Evolutionary conservation across 2,797 vertebrate genomes (phyloP).

Genomic region (Cygnus olor): DNA sequence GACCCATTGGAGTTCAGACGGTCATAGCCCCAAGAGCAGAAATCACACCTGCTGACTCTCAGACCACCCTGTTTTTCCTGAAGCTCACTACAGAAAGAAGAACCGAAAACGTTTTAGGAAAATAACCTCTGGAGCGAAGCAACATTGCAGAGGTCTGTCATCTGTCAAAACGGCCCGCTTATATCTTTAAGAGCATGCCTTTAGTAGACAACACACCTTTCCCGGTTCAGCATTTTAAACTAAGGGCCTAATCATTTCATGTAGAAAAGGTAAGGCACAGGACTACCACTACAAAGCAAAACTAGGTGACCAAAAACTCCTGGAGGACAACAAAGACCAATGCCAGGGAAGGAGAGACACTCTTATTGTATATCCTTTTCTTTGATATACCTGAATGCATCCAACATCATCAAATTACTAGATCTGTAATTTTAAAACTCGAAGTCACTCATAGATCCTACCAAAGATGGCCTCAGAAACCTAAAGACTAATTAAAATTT

Average conservation of each 20-base stretch:
- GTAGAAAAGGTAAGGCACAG: not conserved
- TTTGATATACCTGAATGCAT: not conserved
- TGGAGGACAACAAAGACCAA: not conserved
- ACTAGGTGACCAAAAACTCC: not conserved
- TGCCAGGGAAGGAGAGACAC: not conserved
- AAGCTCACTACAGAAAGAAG: not conserved
- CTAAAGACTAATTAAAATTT: not conserved
- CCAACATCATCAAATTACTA: not conserved
- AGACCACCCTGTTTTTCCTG: not conserved
- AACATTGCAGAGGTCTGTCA: not conserved
- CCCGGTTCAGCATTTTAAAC: not conserved
- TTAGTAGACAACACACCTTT: not conserved
- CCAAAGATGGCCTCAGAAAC: not conserved
- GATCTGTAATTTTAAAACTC: not conserved
- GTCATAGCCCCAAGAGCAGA: not conserved
- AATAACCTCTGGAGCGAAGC: not conserved
- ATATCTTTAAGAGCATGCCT: not conserved
- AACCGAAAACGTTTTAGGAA: not conserved
- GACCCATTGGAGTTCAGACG: not conserved
- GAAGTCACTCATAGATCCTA: not conserved
- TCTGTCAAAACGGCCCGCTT: not conserved
- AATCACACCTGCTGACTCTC: not conserved
- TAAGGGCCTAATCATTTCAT: rapidly evolving
- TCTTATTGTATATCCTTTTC: not conserved
- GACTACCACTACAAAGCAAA: not conserved